These are phyloP conservation scores for Xylocopa sonorina DNA, from an alignment of 1,140 invertebrate species.

Conservation along the genomic window DNA sequence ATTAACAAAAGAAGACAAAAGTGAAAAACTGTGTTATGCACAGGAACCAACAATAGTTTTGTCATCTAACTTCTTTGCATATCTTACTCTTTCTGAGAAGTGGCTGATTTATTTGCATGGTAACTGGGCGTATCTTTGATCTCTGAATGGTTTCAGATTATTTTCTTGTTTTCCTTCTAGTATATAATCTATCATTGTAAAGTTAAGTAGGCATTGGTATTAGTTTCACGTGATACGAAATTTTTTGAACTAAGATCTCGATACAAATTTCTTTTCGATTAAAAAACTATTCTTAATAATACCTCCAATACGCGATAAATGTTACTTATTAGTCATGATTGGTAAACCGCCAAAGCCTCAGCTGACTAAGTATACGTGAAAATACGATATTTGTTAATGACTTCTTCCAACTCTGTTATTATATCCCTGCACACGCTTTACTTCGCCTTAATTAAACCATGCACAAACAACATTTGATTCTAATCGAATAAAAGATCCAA, in stretches of 20 bases:
- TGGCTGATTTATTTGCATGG: too few species aligned
- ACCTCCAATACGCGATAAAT: not conserved
- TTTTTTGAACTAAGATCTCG: too few species aligned
- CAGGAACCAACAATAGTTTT: not conserved
- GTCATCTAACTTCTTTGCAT: not conserved
- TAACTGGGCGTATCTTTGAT: too few species aligned
- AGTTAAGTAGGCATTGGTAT: not conserved
- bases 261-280: too few species aligned
- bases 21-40: not conserved
- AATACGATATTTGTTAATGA: conserved; percentile 30
- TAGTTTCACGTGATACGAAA: not conserved
- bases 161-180: not conserved
- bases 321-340: not conserved
- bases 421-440: conserved; percentile 12
- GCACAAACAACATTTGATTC: conserved; percentile 12
- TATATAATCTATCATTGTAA: not conserved
- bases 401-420: conserved; percentile 8
- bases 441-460: not conserved
- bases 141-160: not conserved
- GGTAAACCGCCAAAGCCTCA: not conserved
- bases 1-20: not conserved
- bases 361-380: not conserved
- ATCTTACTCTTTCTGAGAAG: not conserved
- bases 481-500: conserved; percentile 22
- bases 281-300: too few species aligned